A percentile compares a stretch with the other conserved stretches of the same genome.
Evolutionary conservation across 2,888 invertebrate species (phyloP).

Genomic region (Chaetogeoica ovagalla): DNA sequence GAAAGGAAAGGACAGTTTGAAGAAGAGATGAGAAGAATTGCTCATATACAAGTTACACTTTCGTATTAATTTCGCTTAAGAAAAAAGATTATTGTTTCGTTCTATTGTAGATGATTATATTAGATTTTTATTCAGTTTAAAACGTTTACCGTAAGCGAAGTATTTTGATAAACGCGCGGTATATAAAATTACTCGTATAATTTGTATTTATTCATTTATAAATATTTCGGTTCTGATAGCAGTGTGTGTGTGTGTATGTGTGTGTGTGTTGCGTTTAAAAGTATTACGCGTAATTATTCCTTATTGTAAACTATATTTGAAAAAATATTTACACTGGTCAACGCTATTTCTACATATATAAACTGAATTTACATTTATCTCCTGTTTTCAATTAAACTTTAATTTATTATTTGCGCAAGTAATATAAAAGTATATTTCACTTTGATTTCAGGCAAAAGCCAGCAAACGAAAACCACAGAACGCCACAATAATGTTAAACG

Average conservation of each 20-base stretch:
- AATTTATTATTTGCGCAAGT: background rate
- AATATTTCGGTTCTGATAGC: too few species aligned
- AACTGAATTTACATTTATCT: background rate
- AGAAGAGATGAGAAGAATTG: too few species aligned
- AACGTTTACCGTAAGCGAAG: too few species aligned
- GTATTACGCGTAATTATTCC: background rate
- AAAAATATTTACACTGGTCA: background rate
- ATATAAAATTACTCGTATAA: too few species aligned
- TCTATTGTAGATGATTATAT: background rate
- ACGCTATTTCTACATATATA: too few species aligned
- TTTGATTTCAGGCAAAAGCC: constrained; percentile 63
- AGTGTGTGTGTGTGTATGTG: too few species aligned
- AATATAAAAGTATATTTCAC: background rate
- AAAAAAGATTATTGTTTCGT: background rate
- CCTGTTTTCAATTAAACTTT: background rate
- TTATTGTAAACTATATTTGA: background rate
- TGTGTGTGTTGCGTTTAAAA: background rate
- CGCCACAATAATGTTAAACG: constrained; percentile 74
- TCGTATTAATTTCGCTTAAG: too few species aligned
- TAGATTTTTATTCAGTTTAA: background rate
- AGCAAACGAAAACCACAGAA: constrained; percentile 65
- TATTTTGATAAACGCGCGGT: too few species aligned
- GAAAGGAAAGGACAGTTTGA: too few species aligned
- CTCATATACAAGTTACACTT: too few species aligned
- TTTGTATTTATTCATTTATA: too few species aligned